Percentiles rank a stretch among this genome's conserved stretches.
Conservation (phyloP, 2,113 vertebrate species). For the Nicator chloris region DNA sequence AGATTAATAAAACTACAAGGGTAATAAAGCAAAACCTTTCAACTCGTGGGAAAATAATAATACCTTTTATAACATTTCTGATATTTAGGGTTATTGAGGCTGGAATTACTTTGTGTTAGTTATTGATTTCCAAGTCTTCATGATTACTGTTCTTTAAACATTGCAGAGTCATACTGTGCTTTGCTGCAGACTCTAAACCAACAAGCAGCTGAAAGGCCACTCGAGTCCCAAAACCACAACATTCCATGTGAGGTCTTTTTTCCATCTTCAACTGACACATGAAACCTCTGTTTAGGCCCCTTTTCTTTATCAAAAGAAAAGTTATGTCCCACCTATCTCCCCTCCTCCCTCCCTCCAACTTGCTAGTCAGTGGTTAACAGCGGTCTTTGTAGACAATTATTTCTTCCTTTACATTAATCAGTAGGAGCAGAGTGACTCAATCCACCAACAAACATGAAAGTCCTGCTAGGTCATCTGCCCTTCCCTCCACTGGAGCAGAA, state of each 20-base stretch:
- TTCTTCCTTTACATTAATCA: background rate
- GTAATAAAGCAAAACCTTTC: constrained; percentile 22
- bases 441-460: background rate
- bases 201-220: background rate
- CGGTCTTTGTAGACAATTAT: background rate
- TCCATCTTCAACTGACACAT: background rate
- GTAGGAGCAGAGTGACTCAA: background rate
- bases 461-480: background rate
- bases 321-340: background rate
- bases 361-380: background rate
- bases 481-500: background rate
- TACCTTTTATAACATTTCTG: constrained; percentile 4
- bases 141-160: background rate
- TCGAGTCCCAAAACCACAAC: background rate
- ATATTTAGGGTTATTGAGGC: constrained; percentile 1
- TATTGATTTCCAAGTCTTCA: constrained; percentile 20
- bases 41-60: background rate
- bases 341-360: background rate
- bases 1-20: background rate
- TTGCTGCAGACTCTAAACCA: background rate
- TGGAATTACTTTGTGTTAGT: background rate
- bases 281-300: background rate
- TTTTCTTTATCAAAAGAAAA: background rate
- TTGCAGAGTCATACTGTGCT: background rate
- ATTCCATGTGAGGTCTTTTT: background rate